These are phyloP conservation scores for Lagopus muta DNA, from an alignment of 2,113 vertebrate species.

Conservation along the genomic window DNA sequence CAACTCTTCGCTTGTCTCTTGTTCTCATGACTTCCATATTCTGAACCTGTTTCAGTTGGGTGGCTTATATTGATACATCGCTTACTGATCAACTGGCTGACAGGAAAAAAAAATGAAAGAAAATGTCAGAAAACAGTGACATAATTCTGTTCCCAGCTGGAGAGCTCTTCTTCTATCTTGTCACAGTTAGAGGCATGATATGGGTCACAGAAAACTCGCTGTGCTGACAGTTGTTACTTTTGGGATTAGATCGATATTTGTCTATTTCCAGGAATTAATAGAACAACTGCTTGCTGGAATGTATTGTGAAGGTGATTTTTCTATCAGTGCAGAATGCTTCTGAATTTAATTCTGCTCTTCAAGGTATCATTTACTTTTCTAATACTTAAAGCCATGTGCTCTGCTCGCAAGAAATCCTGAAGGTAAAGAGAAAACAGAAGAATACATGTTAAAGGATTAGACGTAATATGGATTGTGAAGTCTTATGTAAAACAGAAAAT, in stretches of 20 bases:
- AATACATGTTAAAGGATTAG: constrained; percentile 46
- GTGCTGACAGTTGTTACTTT: constrained; percentile 49
- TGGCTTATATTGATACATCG: not conserved
- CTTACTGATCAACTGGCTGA: constrained; percentile 12
- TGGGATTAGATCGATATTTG: constrained; percentile 57
- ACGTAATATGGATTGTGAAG: constrained; percentile 66
- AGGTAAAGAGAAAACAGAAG: constrained; percentile 64
- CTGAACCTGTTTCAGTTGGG: not conserved
- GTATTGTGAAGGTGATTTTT: constrained; percentile 35
- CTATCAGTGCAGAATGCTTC: constrained; percentile 16
- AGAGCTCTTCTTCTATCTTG: not conserved
- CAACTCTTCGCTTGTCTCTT: not conserved
- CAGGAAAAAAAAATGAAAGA: constrained; percentile 29
- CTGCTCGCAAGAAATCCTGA: constrained; percentile 56
- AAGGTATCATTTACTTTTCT: constrained; percentile 54
- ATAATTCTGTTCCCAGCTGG: constrained; percentile 38
- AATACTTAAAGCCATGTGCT: constrained; percentile 51
- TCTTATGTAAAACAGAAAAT: constrained; percentile 67
- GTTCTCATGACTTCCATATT: not conserved
- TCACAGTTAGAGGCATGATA: not conserved
- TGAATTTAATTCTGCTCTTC: constrained; percentile 64
- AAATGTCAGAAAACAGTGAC: constrained; percentile 34
- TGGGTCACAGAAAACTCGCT: not conserved
- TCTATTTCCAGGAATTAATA: constrained; percentile 51
- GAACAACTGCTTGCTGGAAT: constrained; percentile 42